Base-by-base conservation (phyloP, 2,113 vertebrate genomes). In the Desmodus rotundus region DNA sequence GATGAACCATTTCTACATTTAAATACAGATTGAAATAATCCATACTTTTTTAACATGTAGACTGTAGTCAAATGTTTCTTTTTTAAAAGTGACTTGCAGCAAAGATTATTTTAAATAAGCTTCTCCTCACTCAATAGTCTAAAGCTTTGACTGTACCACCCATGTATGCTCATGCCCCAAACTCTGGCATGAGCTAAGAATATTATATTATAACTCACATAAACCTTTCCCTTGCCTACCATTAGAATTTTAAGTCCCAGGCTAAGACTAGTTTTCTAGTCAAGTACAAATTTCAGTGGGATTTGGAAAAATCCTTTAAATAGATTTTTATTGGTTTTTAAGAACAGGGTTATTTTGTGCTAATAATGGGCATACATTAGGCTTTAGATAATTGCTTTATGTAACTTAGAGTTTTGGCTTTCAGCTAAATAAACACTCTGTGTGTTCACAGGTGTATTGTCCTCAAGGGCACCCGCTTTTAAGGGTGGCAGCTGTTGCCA, bases 401-500 rank as follows among this genome's bases (percentile, higher is more conserved):
- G 97, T 97, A 98, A 98, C 95, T 96, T 97, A 72, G 98, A 98
- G 96, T 98, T 98, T 98, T 98, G 98, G 98, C 97, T 98, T 98
- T 98, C 97, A 98, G 98, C 98, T 98, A 98, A 98, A 98, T 97
- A 99, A 99, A 99, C 98, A 98, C 58, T 87, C 89, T 96, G 81
- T 98, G 98, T 99, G 98, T 99, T 99, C 98, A 98, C 98, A 99
- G 99, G 99, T 99, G 98, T 98, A 99, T 98, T 98, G 98, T 98
- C 98, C 98, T 98, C 96, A 97, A 98, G 98, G 98, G 98, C 98
- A 98, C 98, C 98, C n/a, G 96, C 97, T 97, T 98, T 98, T 98
- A 98, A 89, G 97, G 98, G 97, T 97, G 98, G 98, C 98, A 98
- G 98, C 98, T 98, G 98, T 98, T 98, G 98, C 98, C 97, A 98